These are phyloP conservation scores for Cochlearius cochlearius DNA, from an alignment of 2,113 vertebrate species.

Conservation along the genomic window DNA sequence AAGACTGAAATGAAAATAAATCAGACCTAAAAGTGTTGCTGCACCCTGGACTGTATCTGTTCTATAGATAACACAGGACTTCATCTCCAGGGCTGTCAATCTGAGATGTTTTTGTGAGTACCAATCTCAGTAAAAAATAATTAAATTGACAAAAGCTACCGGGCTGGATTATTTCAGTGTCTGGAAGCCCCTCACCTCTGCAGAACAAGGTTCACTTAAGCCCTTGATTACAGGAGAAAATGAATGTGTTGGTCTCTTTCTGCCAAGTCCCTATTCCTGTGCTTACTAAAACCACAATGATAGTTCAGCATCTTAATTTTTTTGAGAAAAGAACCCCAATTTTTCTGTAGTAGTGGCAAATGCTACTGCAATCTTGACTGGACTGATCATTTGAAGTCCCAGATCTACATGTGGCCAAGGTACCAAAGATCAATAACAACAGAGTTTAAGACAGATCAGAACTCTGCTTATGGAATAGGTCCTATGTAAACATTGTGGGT, in stretches of 20 bases:
- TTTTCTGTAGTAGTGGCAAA: not conserved
- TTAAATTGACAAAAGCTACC: not conserved
- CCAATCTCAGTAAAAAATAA: not conserved
- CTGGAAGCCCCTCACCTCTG: not conserved
- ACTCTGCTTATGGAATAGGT: not conserved
- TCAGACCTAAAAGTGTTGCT: not conserved
- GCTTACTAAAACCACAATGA: not conserved
- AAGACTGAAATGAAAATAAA: constrained; percentile 30
- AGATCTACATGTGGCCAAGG: not conserved
- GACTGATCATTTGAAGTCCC: not conserved
- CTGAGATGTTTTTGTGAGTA: not conserved
- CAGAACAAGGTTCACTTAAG: not conserved
- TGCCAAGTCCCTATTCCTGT: not conserved
- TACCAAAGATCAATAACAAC: not conserved
- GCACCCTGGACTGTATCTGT: not conserved
- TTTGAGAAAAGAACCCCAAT: not conserved
- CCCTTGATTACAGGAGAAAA: not conserved
- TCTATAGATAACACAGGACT: not conserved
- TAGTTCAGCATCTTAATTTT: not conserved
- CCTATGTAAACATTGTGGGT: not conserved
- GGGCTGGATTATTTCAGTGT: not conserved
- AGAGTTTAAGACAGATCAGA: not conserved
- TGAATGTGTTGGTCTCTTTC: not conserved
- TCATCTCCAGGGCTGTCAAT: constrained; percentile 11
- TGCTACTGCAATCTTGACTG: not conserved